Base-by-base conservation (phyloP, 1,140 invertebrate species). In the Amphibalanus amphitrite region DNA sequence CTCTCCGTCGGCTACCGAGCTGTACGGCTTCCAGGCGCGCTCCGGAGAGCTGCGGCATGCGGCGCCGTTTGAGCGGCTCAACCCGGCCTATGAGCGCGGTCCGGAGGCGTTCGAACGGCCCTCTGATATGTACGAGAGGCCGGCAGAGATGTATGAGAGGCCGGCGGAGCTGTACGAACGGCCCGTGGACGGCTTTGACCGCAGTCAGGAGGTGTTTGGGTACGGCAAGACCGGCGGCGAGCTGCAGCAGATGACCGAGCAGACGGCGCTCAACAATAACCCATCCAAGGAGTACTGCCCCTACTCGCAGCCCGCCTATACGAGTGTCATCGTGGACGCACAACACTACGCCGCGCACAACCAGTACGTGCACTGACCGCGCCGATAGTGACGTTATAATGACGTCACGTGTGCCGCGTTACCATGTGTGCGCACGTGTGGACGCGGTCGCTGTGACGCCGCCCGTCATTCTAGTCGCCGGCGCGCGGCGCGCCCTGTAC, bases 271-370 rank as follows among this genome's bases (percentile, higher is more conserved):
- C 28, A 70, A 59, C 33, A 47, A 70, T 47, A 69, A 69, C 29
- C 29, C 74, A 28, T 64, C 47, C 47, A 72, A 33, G 67, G 29
- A 59, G 71, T 72, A 26, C 38, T 72, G 17, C 79, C 74, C 33
- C 78, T 77, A 74, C 80, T 86, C 59, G 82, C 81, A 81, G 75
- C 75, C 81, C 0, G 81, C 87, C 28, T 92, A 91, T 74, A 89
- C 90, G 0, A 91, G 89, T 78, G 90, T 93, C 47, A 93, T 93
- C 73, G 90, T 93, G 1, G 90, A 93, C 76, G 86, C 89, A 0
- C 88, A 91, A 76, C 89, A 90, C 76, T 90, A 90, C 76, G 85
- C 86, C 74, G 76, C 87, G 72, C 81, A 86, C 33, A 88, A 88
- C 76, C 86, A 87, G 75, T 88, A 85, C 79, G 87, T 82, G 28